Base-by-base conservation (phyloP, 1,140 invertebrate genomes). In the Brachionus rotundiformis region DNA sequence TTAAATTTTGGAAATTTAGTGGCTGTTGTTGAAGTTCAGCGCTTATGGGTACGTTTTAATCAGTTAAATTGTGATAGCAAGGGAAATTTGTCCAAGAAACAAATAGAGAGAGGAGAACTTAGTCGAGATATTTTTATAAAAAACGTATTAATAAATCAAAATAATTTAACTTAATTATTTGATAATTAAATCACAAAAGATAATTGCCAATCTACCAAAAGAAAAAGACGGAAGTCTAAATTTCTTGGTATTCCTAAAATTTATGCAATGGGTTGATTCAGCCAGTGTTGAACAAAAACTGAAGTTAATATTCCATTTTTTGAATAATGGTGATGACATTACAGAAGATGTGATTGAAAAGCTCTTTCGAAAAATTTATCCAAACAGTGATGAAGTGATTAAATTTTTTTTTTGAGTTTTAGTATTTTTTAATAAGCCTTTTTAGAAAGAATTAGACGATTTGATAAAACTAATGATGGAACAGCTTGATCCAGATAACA, bases 21-120 rank as follows among this genome's bases (percentile, higher is more conserved):
- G 25, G 79, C 79, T 31, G 79, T 81, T 23, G 79, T 81, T 19
- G 79, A 81, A 16, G 79, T 81, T 41, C 54, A 81, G n/a, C 79
- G 79, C 5, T 44, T 81, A 44, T 81, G 79, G 79, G 8, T 33
- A 41, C 79, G 79, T 41, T 81, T 81, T 49, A 81, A 41, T 44
- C 79, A 81, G 33, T 23, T 81, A 23, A 49, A 49, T 7, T 54
- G 76, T 39, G 76, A 79, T 29, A 39, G 16, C 19, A 81, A 63
- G 29, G 59, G 79, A 2, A 16, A 7, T 49, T 25, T 63, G 19
- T 13, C 39, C 10, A 63, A 81, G 41, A 63, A 36, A 63, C 33
- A 44, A 4, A 19, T 81, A 7, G 54, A 63, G 49, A 63, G 7
- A 68, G 54, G 54, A 4, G 79, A 81, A 47, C 19, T 81, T 27